Base-by-base conservation (phyloP, 2,797 vertebrate species). In the Crenuchus spilurus region DNA sequence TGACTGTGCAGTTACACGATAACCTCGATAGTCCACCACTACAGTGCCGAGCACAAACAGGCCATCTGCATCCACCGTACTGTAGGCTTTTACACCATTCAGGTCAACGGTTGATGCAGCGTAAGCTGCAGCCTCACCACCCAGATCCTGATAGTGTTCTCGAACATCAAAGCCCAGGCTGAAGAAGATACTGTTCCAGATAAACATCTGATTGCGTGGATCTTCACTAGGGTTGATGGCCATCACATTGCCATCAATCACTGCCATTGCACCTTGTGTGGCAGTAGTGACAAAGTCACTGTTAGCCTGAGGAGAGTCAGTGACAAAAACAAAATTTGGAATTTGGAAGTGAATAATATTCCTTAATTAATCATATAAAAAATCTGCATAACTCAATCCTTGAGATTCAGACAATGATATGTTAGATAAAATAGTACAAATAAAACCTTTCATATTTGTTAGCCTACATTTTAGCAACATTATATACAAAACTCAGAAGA, bases 161-260 rank as follows among this genome's bases (percentile, higher is more conserved):
- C 94, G 94, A 74, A 96, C 93, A 0, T 98, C 96, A 0, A 96
- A 97, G 63, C 95, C 96, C 82, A 97, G 85, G 87, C 96, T 99
- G 89, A 99, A 97, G 92, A 99, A 97, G 77, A 98, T 94, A 85
- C 96, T 98, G 89, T 97, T 98, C 97, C 97, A 99, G 85, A 98
- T 94, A 81, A 97, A 99, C 94, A 98, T 96, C 85, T 98, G 97
- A 93, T 96, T 95, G 74, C 92, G 95, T 82, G 94, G 94, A 52
- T 94, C 94, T 79, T 98, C 97, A 0, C 94, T 94, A 2, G 97
- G 97, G 82, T 99, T 98, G 77, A 99, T 93, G 31, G 97, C 95
- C 95, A 98, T 95, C 78, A 97, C 92, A 0, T 97, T 97, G 35
- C 97, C 97, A 0, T 99, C 97, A 0, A 97, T 90, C 63, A 98